These are phyloP conservation scores for Pachyramphus minor DNA, from an alignment of 2,113 vertebrate genomes.

Conservation along the genomic window DNA sequence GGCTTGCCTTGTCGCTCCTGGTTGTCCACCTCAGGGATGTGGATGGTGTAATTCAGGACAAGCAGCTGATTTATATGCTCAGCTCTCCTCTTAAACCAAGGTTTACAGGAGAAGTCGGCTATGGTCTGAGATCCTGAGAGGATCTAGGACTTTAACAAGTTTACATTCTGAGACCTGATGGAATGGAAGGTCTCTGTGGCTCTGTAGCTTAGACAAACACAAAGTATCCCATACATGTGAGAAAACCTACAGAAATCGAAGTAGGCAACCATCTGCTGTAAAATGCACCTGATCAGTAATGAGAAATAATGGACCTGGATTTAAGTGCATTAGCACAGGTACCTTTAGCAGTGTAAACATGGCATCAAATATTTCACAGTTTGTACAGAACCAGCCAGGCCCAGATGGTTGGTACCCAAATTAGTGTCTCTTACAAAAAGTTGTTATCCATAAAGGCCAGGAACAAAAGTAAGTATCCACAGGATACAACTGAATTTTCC, in stretches of 20 bases:
- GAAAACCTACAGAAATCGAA: not conserved
- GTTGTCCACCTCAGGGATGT: not conserved
- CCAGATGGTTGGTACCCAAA: not conserved
- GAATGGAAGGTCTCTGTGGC: not conserved
- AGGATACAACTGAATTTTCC: not conserved
- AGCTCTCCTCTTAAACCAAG: not conserved
- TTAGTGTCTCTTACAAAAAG: not conserved
- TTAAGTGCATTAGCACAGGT: rapidly evolving
- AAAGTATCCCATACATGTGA: not conserved
- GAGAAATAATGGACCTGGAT: not conserved
- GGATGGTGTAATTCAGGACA: not conserved
- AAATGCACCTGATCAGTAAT: not conserved
- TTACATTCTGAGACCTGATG: not conserved
- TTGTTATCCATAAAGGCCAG: not conserved
- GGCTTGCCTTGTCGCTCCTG: not conserved
- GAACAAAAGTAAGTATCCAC: not conserved
- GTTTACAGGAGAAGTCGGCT: not conserved
- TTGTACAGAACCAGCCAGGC: not conserved
- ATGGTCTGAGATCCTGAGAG: not conserved
- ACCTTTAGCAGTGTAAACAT: not conserved
- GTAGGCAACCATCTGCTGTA: not conserved
- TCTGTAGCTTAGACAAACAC: not conserved
- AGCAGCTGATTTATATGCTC: not conserved
- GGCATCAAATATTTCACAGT: not conserved
- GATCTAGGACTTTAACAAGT: not conserved